These are phyloP conservation scores for Equus przewalskii DNA, from an alignment of 2,113 vertebrate species.

Conservation along the genomic window DNA sequence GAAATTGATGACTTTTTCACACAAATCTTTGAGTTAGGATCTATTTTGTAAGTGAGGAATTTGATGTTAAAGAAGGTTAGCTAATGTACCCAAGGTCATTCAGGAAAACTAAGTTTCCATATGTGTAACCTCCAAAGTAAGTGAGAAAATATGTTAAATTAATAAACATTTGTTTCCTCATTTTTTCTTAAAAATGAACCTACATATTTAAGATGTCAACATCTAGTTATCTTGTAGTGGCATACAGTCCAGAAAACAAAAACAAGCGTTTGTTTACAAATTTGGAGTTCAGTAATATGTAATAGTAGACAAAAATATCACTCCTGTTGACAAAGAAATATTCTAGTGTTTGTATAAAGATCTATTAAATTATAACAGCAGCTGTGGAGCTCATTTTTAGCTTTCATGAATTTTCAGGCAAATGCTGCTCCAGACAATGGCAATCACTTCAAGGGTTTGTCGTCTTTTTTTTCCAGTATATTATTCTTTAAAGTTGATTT, in stretches of 20 bases:
- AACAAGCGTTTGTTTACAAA: constrained; percentile 19
- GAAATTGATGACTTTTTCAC: neutral
- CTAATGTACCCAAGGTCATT: neutral
- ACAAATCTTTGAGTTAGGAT: neutral
- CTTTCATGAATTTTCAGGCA: constrained; percentile 38
- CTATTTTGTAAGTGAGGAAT: neutral
- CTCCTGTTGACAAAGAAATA: neutral
- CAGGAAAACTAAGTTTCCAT: neutral
- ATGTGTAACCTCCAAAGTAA: neutral
- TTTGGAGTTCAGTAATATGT: constrained; percentile 29
- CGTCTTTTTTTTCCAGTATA: neutral
- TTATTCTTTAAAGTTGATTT: constrained; percentile 42
- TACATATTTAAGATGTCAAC: neutral
- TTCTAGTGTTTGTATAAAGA: neutral
- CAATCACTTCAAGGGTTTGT: neutral
- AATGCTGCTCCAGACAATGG: neutral
- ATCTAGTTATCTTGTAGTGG: neutral
- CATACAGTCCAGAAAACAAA: neutral
- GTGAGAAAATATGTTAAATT: neutral
- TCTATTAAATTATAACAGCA: neutral
- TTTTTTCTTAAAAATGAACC: neutral
- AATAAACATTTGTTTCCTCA: neutral
- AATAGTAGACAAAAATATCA: constrained; percentile 40
- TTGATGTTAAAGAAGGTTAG: neutral
- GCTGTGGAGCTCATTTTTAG: neutral